phyloP scores from a whole-genome alignment of 2,797 vertebrate genomes.

The Chaetophractus vellerosus region DNA sequence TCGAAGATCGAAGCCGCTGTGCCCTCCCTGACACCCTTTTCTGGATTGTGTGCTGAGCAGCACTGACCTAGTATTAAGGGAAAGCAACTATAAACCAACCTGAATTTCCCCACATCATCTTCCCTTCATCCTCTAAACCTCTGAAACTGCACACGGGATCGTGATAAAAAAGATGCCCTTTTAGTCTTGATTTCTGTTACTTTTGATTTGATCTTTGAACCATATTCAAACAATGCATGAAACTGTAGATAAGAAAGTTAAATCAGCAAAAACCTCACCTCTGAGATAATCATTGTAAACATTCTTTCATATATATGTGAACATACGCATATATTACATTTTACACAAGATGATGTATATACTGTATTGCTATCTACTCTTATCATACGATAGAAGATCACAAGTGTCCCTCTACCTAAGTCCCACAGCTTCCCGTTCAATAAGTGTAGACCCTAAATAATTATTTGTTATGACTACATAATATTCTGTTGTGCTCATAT shows the following conservation, averaged over 20 bases:
- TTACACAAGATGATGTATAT: not conserved
- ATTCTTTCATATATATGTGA: not conserved
- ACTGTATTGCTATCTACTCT: not conserved
- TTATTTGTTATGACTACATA: not conserved
- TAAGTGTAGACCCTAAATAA: not conserved
- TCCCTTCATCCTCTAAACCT: not conserved
- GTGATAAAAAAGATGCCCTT: not conserved
- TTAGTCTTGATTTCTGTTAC: not conserved
- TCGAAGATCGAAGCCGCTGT: not conserved
- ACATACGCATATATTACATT: not conserved
- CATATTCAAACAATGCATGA: not conserved
- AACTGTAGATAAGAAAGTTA: constrained; percentile 7
- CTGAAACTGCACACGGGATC: not conserved
- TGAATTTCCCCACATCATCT: too few species aligned
- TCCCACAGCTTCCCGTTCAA: not conserved
- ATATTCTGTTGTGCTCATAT: not conserved
- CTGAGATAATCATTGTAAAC: not conserved
- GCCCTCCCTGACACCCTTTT: not conserved
- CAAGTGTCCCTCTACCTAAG: not conserved
- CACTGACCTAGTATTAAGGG: not conserved
- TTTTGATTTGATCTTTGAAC: not conserved
- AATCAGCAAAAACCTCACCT: constrained; percentile 25
- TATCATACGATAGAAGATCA: not conserved
- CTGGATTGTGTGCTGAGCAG: not conserved
- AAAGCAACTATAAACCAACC: not conserved